Percentiles rank a stretch among this genome's conserved stretches.
Evolutionary conservation across 2,888 invertebrate species (phyloP).

Genomic region (Megastigmus dorsalis): DNA sequence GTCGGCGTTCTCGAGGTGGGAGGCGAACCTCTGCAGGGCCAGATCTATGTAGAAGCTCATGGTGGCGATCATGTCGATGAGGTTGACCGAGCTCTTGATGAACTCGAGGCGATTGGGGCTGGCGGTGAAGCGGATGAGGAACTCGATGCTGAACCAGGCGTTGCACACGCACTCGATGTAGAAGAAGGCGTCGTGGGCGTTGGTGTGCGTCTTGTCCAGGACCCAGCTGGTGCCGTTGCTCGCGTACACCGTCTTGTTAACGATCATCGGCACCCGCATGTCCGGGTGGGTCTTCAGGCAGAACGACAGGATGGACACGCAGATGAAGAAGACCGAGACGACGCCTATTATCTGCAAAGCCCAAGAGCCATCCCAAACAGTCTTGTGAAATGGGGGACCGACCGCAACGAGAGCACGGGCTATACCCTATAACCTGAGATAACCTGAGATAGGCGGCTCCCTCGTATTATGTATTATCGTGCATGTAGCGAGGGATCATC

Average conservation of each 20-base stretch:
- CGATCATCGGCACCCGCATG: slow-evolving; percentile 93
- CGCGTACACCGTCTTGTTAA: slow-evolving; percentile 86
- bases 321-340: slow-evolving; percentile 99
- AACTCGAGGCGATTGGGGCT: slow-evolving; percentile 96
- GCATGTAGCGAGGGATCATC: no score
- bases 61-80: slow-evolving; percentile 99
- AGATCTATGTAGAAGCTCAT: slow-evolving; percentile 98
- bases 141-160: slow-evolving; percentile 99
- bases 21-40: slow-evolving; percentile 90
- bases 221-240: slow-evolving; percentile 88
- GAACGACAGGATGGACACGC: slow-evolving; percentile 98
- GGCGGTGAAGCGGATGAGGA: slow-evolving; percentile 93
- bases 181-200: slow-evolving; percentile 97
- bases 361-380: slow-evolving; percentile 24
- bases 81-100: slow-evolving; percentile 96
- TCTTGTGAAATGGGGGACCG: not conserved
- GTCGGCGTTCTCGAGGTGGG: slow-evolving; percentile 94
- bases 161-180: slow-evolving; percentile 99
- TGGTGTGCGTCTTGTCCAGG: slow-evolving; percentile 93
- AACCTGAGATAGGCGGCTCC: no score
- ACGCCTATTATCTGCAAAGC: slow-evolving; percentile 94
- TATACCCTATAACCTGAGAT: not conserved
- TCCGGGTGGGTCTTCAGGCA: slow-evolving; percentile 99
- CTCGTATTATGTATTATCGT: no score
- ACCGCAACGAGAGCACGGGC: slow-evolving; percentile 32